Evolutionary conservation across 2,113 vertebrate genomes (phyloP).

Genomic region (Microcebus griseorufus): DNA sequence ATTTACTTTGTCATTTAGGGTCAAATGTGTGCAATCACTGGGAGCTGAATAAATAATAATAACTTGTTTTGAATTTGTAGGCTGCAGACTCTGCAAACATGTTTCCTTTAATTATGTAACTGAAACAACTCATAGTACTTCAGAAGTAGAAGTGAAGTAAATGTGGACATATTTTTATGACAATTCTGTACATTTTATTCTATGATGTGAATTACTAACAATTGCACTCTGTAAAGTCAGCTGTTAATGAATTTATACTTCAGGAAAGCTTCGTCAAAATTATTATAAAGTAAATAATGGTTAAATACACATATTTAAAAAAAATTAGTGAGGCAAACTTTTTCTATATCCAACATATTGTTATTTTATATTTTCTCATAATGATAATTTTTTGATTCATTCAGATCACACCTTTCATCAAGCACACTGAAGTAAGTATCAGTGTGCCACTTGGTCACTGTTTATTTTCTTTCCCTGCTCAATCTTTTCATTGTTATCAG

Average conservation of each 20-base stretch:
- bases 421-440: not conserved
- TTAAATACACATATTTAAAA: not conserved
- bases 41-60: constrained; percentile 78
- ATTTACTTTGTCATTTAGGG: constrained; percentile 89
- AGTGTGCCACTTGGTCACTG: not conserved
- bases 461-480: not conserved
- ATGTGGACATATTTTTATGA: not conserved
- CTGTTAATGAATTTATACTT: not conserved
- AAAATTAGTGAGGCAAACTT: not conserved
- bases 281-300: not conserved
- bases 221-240: not conserved
- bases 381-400: not conserved
- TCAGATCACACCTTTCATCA: not conserved
- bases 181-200: not conserved
- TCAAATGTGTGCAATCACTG: constrained; percentile 84
- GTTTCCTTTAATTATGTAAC: constrained; percentile 7
- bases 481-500: not conserved
- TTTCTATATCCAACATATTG: not conserved
- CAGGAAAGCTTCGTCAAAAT: not conserved
- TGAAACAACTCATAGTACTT: not conserved
- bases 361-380: not conserved
- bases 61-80: constrained; percentile 45
- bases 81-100: not conserved
- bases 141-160: not conserved
- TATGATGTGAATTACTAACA: not conserved